Percentiles rank a stretch among this genome's conserved stretches.
phyloP scores from a whole-genome alignment of 2,113 vertebrate genomes.

The Anser cygnoides region DNA sequence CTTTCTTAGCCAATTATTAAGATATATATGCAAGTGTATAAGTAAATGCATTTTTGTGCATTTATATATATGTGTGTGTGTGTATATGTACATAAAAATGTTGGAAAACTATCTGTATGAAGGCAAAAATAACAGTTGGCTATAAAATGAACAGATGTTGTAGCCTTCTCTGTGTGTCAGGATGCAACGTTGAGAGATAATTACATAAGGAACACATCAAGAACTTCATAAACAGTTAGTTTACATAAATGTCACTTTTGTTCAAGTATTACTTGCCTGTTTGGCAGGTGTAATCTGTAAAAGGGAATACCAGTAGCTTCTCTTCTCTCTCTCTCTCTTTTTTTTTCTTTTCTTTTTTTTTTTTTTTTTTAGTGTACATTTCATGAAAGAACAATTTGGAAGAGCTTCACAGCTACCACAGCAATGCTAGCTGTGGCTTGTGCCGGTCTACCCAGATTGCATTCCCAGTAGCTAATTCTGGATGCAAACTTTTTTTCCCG shows the following conservation, averaged over 20 bases:
- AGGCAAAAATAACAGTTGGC: neutral
- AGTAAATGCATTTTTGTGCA: neutral
- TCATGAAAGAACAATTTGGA: neutral
- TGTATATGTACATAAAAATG: neutral
- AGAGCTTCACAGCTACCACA: neutral
- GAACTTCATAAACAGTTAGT: conserved; percentile 41
- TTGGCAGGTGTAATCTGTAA: neutral
- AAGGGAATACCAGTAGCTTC: neutral
- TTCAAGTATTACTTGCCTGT: conserved; percentile 10
- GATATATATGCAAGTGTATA: neutral
- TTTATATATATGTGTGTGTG: neutral
- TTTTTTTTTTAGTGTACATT: neutral
- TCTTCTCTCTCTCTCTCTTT: neutral
- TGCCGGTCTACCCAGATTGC: neutral
- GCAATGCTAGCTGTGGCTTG: neutral
- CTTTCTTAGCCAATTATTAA: neutral
- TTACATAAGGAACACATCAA: conserved; percentile 23
- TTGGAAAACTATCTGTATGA: neutral
- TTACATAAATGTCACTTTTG: conserved; percentile 36
- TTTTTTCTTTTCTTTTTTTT: neutral
- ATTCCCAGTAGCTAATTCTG: neutral
- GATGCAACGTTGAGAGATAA: conserved; percentile 15
- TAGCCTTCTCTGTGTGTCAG: neutral
- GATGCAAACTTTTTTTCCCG: neutral
- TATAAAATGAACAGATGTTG: conserved; percentile 23